Evolutionary conservation across 1,140 invertebrate species (phyloP).

Genomic region (Zaprionus kolodkinae): DNA sequence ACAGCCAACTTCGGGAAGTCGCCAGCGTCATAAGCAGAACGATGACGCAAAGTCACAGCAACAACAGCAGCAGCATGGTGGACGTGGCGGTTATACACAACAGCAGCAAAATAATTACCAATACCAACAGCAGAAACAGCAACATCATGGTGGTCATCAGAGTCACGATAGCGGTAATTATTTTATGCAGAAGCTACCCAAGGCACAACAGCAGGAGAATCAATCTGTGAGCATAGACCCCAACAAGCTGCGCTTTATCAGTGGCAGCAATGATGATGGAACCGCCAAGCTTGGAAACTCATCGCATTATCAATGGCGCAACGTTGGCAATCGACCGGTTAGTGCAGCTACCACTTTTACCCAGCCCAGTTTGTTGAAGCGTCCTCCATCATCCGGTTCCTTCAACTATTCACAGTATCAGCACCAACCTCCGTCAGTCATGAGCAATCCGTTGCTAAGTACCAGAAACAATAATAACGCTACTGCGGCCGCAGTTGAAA

Average conservation of each 20-base stretch:
- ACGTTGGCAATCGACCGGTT: constrained; percentile 57
- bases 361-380: constrained; percentile 56
- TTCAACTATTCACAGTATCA: constrained; percentile 48
- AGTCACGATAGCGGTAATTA: constrained; percentile 60
- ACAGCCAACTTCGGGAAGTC: constrained; percentile 16
- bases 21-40: constrained; percentile 55
- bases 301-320: constrained; percentile 71
- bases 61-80: constrained; percentile 39
- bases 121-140: constrained; percentile 52
- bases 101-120: constrained; percentile 45
- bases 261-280: constrained; percentile 56
- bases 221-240: constrained; percentile 72
- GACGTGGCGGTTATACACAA: constrained; percentile 1
- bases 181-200: constrained; percentile 68
- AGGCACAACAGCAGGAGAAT: constrained; percentile 73
- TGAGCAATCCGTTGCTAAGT: neutral
- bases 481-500: neutral
- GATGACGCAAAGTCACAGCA: constrained; percentile 55
- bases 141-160: constrained; percentile 51
- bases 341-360: constrained; percentile 29
- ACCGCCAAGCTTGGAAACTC: constrained; percentile 70
- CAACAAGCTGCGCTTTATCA: constrained; percentile 74
- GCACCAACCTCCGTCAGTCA: constrained; percentile 30
- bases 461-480: constrained; percentile 6
- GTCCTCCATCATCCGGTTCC: constrained; percentile 10